Conservation (phyloP, 2,113 vertebrate species). For the Xiphophorus hellerii region DNA sequence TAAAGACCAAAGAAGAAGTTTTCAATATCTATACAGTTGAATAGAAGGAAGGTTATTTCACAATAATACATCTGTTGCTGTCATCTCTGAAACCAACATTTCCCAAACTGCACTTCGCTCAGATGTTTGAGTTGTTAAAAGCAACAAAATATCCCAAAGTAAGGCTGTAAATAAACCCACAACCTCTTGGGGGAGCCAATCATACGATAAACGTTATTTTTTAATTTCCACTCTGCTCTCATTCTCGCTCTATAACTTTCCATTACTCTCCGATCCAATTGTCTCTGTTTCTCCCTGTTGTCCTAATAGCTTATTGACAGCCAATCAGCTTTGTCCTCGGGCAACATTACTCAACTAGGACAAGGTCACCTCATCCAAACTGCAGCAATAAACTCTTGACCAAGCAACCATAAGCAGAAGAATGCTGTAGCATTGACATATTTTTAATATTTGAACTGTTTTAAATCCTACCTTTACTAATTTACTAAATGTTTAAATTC, state of each 20-base stretch:
- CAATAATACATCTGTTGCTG: too few species aligned
- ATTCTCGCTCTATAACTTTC: not conserved
- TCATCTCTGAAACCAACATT: not conserved
- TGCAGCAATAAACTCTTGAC: not conserved
- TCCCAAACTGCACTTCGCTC: not conserved
- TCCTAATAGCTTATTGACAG: constrained; percentile 83
- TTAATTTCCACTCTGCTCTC: not conserved
- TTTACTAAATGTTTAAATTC: too few species aligned
- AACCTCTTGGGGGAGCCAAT: not conserved
- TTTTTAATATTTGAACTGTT: not conserved
- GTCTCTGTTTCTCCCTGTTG: constrained; percentile 35
- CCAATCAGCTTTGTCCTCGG: constrained; percentile 69
- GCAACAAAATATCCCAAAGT: not conserved
- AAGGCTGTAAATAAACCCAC: not conserved
- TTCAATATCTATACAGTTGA: not conserved
- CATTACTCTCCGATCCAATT: constrained; percentile 9
- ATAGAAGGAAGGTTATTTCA: too few species aligned
- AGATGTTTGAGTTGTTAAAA: not conserved
- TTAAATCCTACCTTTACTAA: too few species aligned
- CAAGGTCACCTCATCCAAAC: constrained; percentile 74
- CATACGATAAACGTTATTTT: not conserved
- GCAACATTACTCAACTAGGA: constrained; percentile 69
- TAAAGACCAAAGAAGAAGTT: too few species aligned
- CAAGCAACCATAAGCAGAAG: not conserved
- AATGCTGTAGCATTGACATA: not conserved